Base-by-base conservation (phyloP, 2,113 vertebrate species). In the Paedocypris sp. region DNA sequence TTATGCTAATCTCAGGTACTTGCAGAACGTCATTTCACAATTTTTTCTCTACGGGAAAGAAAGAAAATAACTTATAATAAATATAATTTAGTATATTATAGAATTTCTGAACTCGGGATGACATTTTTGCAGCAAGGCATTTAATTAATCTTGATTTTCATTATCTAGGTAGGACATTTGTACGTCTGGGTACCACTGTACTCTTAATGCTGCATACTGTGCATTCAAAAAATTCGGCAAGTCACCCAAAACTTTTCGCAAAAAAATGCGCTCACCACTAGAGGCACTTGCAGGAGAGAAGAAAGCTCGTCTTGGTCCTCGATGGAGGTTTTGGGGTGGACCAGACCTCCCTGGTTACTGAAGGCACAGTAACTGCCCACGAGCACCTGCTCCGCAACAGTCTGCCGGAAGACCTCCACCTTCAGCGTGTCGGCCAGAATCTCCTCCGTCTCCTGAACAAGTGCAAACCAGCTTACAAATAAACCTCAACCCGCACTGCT, bases 371-470 rank as follows among this genome's bases (percentile, higher is more conserved):
- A 99, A 61, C 93, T 97, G 25, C 95, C 95, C 4, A 99, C 93
- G 2, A 99, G 82, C 43, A 94, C 92, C 74, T 98, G 95, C 61
- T 94, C 93, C 0, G 94, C 95, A 19, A 99, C 82, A 0, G 95
- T 98, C 76, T 99, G 95, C 53, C 95, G 89, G 82, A 99, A 99
- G 33, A 99, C 95, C 72, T 99, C 95, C 36, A 98, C 94, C 82
- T 93, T 94, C 49, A 99, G 84, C 0, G 90, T 87, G 73, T 99
- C 95, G 4, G 92, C 91, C 53, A 99, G 76, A 69, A 99, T 92
- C 79, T 99, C 95, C 75, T 99, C 95, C 0, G 94, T 99, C 64
- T 99, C 95, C 95, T 99, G 60, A 32, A n/a, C 18, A 43, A 47
- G 18, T 15, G 29, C 13, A 50, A 18, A 13, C 1, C 3, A 25